Evolutionary conservation across 2,888 invertebrate species (phyloP), one percentile per base, ranked within the genome.

Genomic region (Eucera pruinosa): DNA sequence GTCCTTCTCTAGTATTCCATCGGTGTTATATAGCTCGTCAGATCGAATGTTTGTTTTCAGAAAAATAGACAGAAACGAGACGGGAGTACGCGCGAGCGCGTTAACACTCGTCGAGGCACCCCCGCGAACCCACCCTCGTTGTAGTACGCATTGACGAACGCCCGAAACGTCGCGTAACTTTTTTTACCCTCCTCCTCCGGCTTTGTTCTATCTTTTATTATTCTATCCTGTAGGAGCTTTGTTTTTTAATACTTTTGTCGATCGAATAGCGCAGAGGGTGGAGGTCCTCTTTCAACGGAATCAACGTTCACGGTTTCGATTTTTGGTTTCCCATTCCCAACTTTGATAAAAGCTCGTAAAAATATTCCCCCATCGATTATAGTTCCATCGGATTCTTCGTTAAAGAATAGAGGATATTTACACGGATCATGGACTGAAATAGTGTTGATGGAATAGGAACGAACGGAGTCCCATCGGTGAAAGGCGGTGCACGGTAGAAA

Each of bases 11-110:
- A 81, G 82, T 84, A 76, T 84, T 84, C 84, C 82, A 84, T 84
- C 61, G 81, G 81, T 71, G 83, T 84, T 84, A 83, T 81, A 78
- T 72, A 83, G 81, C 84, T 84, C 84, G 84, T 84, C 84, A 83
- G 84, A 81, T 84, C 83, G 84, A 83, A 83, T 84, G 83, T 84
- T 84, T 84, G 84, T 84, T 84, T 83, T 81, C 79, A 79, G 84
- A 84, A 84, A 84, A 84, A 84, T 81, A 84, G 83, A 83, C 79
- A 83, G 83, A 76, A 84, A 84, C 83, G 83, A 79, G 79, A 83
- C 72, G 64, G 52, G 23, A 25, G 25, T 13, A 27, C 39, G 33
- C 18, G 69, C 70, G 70, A 36, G 48, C 48, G 62, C 77, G 83
- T 82, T 83, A 74, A 80, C 82, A 71, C 76, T 75, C 60, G 50